A percentile compares a stretch with the other conserved stretches of the same genome.
These are phyloP conservation scores for Scolopax mira DNA, from an alignment of 2,113 vertebrate genomes.

Conservation along the genomic window DNA sequence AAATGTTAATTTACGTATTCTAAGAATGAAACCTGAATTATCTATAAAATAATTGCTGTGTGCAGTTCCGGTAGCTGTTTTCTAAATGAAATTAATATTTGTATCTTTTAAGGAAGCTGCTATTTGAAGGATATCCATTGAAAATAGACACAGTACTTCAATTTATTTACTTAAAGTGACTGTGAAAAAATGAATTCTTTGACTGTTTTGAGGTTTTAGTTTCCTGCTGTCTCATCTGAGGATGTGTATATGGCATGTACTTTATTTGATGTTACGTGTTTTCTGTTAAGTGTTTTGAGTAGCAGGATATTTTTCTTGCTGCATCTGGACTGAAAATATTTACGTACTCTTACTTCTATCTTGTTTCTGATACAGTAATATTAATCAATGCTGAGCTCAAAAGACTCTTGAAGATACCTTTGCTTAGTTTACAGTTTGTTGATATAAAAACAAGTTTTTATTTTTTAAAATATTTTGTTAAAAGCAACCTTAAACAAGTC, in stretches of 20 bases:
- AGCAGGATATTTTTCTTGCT: neutral
- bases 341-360: neutral
- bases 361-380: neutral
- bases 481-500: neutral
- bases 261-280: neutral
- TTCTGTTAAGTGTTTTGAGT: neutral
- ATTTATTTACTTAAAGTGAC: neutral
- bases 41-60: neutral
- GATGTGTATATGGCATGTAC: neutral
- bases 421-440: neutral
- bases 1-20: neutral
- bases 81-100: neutral
- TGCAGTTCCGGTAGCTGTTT: neutral
- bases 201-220: neutral
- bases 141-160: neutral
- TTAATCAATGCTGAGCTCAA: neutral
- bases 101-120: neutral
- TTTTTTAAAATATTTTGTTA: neutral
- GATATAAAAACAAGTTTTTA: neutral
- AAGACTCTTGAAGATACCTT: neutral
- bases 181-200: neutral
- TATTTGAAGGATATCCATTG: neutral
- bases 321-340: neutral
- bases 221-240: neutral
- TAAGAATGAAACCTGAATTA: neutral